These are phyloP conservation scores for Pecten maximus DNA, from an alignment of 2,888 invertebrate genomes.

Conservation along the genomic window DNA sequence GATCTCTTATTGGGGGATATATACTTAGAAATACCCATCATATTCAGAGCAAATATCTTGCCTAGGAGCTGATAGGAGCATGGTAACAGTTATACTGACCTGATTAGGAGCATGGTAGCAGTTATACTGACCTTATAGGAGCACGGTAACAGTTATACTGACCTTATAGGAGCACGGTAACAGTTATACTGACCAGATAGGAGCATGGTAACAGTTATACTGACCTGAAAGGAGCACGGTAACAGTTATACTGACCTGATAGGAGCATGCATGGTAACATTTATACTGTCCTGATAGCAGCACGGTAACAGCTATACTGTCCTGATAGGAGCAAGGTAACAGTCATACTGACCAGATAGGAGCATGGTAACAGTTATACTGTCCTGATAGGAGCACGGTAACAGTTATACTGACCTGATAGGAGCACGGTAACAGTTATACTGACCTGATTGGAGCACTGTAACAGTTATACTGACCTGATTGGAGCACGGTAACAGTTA, in stretches of 20 bases:
- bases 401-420: slow-evolving; percentile 61
- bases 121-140: slow-evolving; percentile 72
- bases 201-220: background rate
- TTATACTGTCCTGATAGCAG: slow-evolving; percentile 69
- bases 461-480: background rate
- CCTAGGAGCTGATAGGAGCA: background rate
- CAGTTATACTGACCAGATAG: slow-evolving; percentile 58
- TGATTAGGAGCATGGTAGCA: slow-evolving; percentile 67
- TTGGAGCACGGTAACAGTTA: background rate
- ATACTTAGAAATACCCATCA: too few relatives aligned
- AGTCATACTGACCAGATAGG: background rate
- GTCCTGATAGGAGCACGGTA: background rate
- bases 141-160: slow-evolving; percentile 72
- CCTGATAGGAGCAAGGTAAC: background rate
- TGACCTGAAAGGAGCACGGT: background rate
- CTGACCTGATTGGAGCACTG: slow-evolving; percentile 31
- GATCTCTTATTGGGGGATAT: too few relatives aligned
- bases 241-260: slow-evolving; percentile 11
- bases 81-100: background rate
- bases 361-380: background rate
- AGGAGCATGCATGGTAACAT: background rate
- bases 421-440: slow-evolving; percentile 74
- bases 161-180: slow-evolving; percentile 73
- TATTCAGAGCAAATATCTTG: too few relatives aligned
- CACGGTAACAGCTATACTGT: slow-evolving; percentile 72